Evolutionary conservation across 2,888 invertebrate species (phyloP), one percentile per base, ranked within the genome.

Genomic region (Ophioninae sp.): DNA sequence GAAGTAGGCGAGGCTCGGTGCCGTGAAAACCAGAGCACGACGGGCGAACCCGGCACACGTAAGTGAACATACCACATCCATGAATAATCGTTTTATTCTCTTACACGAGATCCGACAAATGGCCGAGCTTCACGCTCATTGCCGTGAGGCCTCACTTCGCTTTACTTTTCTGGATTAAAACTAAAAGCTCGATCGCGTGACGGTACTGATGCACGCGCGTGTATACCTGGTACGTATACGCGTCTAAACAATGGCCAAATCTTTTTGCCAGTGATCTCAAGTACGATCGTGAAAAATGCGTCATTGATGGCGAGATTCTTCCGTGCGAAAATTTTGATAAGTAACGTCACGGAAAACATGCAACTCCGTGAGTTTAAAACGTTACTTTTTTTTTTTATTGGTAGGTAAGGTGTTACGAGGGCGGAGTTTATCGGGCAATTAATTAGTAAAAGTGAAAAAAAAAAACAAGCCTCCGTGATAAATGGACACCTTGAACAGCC

Each of bases 121-220:
- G 81, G 77, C 70, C 69, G 74, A 81, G 83, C 83, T 83, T 83
- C 83, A 78, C 83, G 81, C 83, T 78, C 65, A 57, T 73, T 73
- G 77, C 64, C 62, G 61, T 69, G 62, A 30, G 30, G 73, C 73
- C 65, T 64, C 69, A 67, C 72, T 65, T 56, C n/a, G 57, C 67
- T 84, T 78, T 79, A 70, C 74, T 72, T 84, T 81, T 76, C 30
- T 41, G 64, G 75, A 84, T 81, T 79, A 84, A 84, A 81, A 84
- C 75, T 79, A 65, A 81, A 81, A 81, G 84, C 81, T 81, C 81
- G 72, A 79, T 84, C 79, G 84, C 84, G 84, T 84, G 81, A 81
- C 79, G 44, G 59, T 61, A 8, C 69, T 23, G 39, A 23, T 23
- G 68, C 59, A 69, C 23, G 37, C 41, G 56, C 50, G 20, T 30